Conservation (phyloP, 2,113 vertebrate species). For the Gallinago undulata region DNA sequence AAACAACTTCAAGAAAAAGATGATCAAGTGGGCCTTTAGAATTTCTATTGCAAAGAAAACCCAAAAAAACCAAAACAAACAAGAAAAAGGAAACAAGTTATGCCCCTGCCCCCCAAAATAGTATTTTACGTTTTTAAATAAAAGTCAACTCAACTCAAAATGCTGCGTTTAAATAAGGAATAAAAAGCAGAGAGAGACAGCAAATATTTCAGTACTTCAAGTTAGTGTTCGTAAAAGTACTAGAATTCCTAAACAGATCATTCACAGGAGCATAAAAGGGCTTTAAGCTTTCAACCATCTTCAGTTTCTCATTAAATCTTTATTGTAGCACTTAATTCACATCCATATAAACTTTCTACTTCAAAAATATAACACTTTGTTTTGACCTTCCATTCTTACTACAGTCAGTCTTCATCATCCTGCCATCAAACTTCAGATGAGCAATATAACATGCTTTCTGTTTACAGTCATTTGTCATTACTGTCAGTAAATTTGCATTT, state of each 20-base stretch:
- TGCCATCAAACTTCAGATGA: neutral
- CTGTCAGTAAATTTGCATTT: neutral
- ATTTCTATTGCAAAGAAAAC: neutral
- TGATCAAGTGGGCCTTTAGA: neutral
- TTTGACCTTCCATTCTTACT: neutral
- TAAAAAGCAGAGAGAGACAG: neutral
- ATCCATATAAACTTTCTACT: neutral
- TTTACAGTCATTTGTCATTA: neutral
- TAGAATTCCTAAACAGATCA: neutral
- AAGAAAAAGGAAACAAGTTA: neutral
- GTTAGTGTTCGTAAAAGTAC: neutral
- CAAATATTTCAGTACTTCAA: conserved; percentile 8
- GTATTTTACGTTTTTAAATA: neutral
- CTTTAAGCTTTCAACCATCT: neutral
- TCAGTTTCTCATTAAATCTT: conserved; percentile 11
- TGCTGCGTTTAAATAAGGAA: neutral
- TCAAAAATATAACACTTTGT: neutral
- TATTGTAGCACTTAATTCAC: conserved; percentile 6
- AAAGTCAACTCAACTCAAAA: neutral
- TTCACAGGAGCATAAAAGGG: neutral
- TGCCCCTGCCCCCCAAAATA: neutral
- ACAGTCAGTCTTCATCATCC: neutral
- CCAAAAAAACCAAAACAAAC: neutral
- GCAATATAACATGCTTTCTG: neutral
- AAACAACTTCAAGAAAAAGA: neutral